Evolutionary conservation across 2,888 invertebrate species (phyloP), one percentile per base, ranked within the genome.

Genomic region (Subacronicta megacephala): DNA sequence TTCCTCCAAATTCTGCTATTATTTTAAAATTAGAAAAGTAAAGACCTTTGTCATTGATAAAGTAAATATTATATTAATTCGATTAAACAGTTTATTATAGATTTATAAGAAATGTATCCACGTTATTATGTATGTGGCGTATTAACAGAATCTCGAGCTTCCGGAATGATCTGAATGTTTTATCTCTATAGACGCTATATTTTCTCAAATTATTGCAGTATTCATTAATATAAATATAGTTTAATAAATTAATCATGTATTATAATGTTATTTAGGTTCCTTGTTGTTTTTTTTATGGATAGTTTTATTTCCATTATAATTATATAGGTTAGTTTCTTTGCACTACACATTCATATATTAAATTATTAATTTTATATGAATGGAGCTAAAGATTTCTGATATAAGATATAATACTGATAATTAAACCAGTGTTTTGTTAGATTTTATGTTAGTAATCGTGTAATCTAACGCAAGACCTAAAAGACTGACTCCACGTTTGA

Each of bases 1-100:
- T 94, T 80, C 80, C 84, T 20, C 90, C 93, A 6, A 84, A 92
- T 80, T 92, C 93, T 36, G 94, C 92, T 43, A 81, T 93, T 6
- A 80, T 94, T 62, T 81, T 94, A 43, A 94, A 92, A 67, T 78
- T 94, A 62, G 93, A 94, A 73, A 94, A 93, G 72, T 93, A 61
- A 66, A 35, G 7, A 13, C 4, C 17, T 13, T 12, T 7, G 2
- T 4, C 7, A n/a, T 4, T n/a, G n/a, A n/a, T 31, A 4, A 9
- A 26, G 10, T 10, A 31, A 5, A n/a, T 31, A 12, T 10, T 29
- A 12, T 12, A n/a, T n/a, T n/a, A n/a, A n/a, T n/a, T n/a, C n/a
- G n/a, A n/a, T n/a, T n/a, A n/a, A n/a, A 26, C 10, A 10, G 10
- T 26, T 26, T 38, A 38, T 18, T 2, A 18, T 38, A 38, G 17